Evolutionary conservation across 2,888 invertebrate genomes (phyloP), one percentile per base, ranked within the genome.

Genomic region (Helicoverpa assulta): DNA sequence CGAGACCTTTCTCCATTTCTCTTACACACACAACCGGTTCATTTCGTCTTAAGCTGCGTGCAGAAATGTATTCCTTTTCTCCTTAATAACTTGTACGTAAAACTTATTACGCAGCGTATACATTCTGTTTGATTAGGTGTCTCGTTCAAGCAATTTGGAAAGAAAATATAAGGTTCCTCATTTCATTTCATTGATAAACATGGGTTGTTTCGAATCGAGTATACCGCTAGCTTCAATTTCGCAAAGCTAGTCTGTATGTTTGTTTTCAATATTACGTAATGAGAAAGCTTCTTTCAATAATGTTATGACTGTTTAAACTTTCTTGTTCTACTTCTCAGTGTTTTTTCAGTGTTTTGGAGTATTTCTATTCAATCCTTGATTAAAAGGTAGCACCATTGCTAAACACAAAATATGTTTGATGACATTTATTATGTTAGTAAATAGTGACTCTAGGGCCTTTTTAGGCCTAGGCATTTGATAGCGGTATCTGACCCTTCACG

Each of bases 91-190:
- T 72, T 60, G 52, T 70, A 67, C 55, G 65, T 51, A 29, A 55
- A 71, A 67, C 71, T 66, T 81, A 70, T 81, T 81, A 77, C 67
- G 53, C 8, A 8, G 18, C 7, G 59, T 50, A 60, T 57, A 65
- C 59, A 70, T 80, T 78, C 54, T 79, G 78, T 81, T 81, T 85
- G 83, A 82, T 80, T 77, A 77, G 50, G 59, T 78, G 70, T 73
- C 58, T 51, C 19, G 54, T 61, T 61, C 69, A 78, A 67, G 66
- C 78, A 78, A 81, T 85, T 80, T 74, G 65, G 55, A 72, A 75
- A 21, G 62, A 76, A 82, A 80, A 83, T 70, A 80, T 70, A 21
- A 37, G 57, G 29, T 60, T 62, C 62, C 57, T 71, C 64, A 68
- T 73, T 73, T 70, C 64, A 76, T 81, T 80, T 75, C 70, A 72